phyloP scores from a whole-genome alignment of 2,888 invertebrate genomes.

The Pristionchus mayeri region DNA sequence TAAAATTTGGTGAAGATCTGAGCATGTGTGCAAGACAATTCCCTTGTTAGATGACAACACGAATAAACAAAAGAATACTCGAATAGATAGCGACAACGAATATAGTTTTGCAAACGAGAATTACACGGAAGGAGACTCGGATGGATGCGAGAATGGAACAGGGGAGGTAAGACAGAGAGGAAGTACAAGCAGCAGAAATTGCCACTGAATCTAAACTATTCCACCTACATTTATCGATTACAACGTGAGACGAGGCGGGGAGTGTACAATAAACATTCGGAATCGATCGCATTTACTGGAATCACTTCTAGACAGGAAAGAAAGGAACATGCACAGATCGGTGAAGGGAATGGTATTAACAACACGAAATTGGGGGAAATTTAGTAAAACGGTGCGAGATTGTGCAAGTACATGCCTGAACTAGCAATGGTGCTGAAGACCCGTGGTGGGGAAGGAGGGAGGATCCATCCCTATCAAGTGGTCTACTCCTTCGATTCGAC shows the following conservation, averaged over 20 bases:
- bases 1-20: too few relatives aligned
- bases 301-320: too few relatives aligned
- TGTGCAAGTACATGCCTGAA: neutral
- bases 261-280: conserved; percentile 9
- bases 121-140: neutral
- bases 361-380: neutral
- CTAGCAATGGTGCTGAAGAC: neutral
- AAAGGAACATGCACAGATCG: neutral
- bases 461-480: neutral
- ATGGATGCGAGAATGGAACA: neutral
- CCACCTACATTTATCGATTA: neutral
- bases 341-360: neutral
- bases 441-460: neutral
- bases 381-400: neutral
- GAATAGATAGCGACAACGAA: neutral
- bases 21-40: too few relatives aligned
- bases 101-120: neutral
- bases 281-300: neutral
- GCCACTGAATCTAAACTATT: conserved; percentile 22
- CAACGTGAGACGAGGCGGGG: neutral
- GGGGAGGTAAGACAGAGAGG: neutral
- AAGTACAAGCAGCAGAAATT: conserved; percentile 5
- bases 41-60: neutral
- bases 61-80: neutral
- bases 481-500: conserved; percentile 57